These are phyloP conservation scores for Eupithecia tripunctaria DNA, from an alignment of 2,888 invertebrate genomes.

Conservation along the genomic window DNA sequence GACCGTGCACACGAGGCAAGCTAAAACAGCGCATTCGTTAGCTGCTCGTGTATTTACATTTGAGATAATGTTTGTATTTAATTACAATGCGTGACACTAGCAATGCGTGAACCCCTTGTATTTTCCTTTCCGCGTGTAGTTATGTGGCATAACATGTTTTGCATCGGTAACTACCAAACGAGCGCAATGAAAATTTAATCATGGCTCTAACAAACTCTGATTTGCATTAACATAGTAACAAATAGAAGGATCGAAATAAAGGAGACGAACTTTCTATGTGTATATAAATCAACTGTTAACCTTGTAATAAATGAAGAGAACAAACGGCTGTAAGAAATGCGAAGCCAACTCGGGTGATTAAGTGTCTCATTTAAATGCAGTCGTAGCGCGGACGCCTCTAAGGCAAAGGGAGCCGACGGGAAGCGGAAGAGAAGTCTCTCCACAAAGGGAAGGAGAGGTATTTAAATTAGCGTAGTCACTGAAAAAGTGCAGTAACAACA, in stretches of 20 bases:
- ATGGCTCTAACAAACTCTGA: conserved; percentile 14
- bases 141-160: conserved; percentile 23
- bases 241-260: conserved; percentile 25
- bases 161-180: conserved; percentile 22
- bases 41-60: conserved; percentile 24
- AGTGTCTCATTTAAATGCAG: conserved; percentile 85
- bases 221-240: conserved; percentile 18
- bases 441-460: conserved; percentile 82
- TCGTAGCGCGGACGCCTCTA: conserved; percentile 79
- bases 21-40: conserved; percentile 14
- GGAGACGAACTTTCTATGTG: conserved; percentile 34
- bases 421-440: conserved; percentile 82
- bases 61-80: conserved; percentile 35
- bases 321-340: conserved; percentile 77
- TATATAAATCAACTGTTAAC: conserved; percentile 55
- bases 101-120: conserved; percentile 21
- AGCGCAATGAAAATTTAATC: conserved; percentile 26
- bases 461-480: conserved; percentile 83
- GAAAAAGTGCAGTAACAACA: conserved; percentile 85
- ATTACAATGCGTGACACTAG: conserved; percentile 27
- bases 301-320: conserved; percentile 78
- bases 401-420: conserved; percentile 80
- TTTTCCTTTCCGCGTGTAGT: conserved; percentile 25
- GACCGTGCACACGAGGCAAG: neutral
- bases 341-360: conserved; percentile 81